Conservation (phyloP, 2,888 invertebrate species). For the Mantis religiosa region DNA sequence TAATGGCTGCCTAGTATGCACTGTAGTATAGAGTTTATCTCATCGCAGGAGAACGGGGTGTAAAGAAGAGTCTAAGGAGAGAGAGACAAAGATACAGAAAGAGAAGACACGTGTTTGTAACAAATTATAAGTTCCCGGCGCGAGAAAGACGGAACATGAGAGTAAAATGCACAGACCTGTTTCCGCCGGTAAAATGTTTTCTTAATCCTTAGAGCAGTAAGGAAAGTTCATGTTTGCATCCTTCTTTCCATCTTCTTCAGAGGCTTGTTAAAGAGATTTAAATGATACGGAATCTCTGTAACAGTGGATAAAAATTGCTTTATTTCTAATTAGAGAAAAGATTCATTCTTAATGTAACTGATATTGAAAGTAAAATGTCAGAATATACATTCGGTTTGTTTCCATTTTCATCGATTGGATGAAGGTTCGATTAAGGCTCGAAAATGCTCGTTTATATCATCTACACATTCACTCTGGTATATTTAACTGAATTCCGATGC, state of each 20-base stretch:
- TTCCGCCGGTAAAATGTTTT: background rate
- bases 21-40: background rate
- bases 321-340: background rate
- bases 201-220: background rate
- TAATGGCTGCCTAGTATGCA: background rate
- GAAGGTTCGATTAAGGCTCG: too few relatives aligned
- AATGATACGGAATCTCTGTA: background rate
- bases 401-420: too few relatives aligned
- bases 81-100: background rate
- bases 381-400: too few relatives aligned
- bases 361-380: too few relatives aligned
- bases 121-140: background rate
- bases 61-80: background rate
- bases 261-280: background rate
- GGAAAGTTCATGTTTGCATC: background rate
- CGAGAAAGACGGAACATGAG: background rate
- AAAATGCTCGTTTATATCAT: too few relatives aligned
- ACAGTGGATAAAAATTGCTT: background rate
- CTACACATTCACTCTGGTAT: too few relatives aligned
- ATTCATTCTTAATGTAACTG: background rate
- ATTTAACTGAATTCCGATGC: too few relatives aligned
- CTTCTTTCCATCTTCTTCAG: background rate
- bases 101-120: background rate
- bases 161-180: background rate
- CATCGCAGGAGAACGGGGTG: background rate